These are phyloP conservation scores for Amphipoea oculea DNA, from an alignment of 2,888 invertebrate genomes.

Conservation along the genomic window DNA sequence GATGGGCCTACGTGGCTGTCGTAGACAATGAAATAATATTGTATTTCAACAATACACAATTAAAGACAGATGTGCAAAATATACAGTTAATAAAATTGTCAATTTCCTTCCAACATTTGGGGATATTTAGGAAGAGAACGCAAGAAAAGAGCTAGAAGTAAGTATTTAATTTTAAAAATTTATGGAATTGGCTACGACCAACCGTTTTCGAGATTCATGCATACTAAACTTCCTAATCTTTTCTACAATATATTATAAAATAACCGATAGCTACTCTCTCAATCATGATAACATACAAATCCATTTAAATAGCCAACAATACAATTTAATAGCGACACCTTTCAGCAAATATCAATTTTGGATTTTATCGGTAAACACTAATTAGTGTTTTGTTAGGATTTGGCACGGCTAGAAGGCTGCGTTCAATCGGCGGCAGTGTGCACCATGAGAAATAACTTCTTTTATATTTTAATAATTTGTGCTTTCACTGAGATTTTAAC, in stretches of 20 bases:
- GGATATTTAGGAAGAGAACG: background rate
- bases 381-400: slow-evolving; percentile 58
- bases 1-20: background rate
- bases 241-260: slow-evolving; percentile 22
- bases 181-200: background rate
- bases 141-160: background rate
- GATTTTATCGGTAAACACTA: slow-evolving; percentile 58
- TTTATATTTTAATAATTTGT: slow-evolving; percentile 55
- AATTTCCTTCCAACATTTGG: background rate
- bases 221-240: background rate
- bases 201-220: background rate
- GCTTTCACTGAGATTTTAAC: slow-evolving; percentile 30
- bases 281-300: slow-evolving; percentile 41
- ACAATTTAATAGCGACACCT: slow-evolving; percentile 57
- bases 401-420: slow-evolving; percentile 31
- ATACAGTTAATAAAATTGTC: background rate
- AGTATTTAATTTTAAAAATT: background rate
- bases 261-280: background rate
- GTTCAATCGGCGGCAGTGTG: slow-evolving; percentile 19
- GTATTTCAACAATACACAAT: background rate
- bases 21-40: background rate
- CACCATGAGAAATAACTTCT: slow-evolving; percentile 55
- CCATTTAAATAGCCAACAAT: slow-evolving; percentile 50
- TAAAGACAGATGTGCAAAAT: background rate
- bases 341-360: slow-evolving; percentile 55